Base-by-base conservation (phyloP, 2,113 vertebrate species). In the Alligator sinensis region DNA sequence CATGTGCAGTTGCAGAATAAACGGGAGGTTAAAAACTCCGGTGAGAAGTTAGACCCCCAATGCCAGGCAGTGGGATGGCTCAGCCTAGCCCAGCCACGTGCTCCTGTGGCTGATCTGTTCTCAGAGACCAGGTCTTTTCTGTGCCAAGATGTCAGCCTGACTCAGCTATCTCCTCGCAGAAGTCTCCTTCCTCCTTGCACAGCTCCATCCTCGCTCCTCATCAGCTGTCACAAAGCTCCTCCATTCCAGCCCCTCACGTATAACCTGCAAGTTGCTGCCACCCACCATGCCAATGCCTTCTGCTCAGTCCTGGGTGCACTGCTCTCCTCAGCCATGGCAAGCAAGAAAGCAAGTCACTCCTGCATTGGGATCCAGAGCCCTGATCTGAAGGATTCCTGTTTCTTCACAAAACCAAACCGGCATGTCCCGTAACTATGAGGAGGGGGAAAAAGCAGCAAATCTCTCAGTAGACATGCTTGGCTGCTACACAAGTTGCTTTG, bases 351-450 rank as follows among this genome's bases (percentile, higher is more conserved):
- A 47, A 47, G 47, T 47, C 47, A 47, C 47, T 47, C 47, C 47
- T 9, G 47, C 47, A 9, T 47, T 9, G 47, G 47, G 47, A 47
- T 47, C 47, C 47, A 47, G 47, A 8, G 8, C 47, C 47, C 9
- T 47, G 47, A 47, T 47, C 47, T 47, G 68, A 72, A 72, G 17
- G 4, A 34, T 0, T 13, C n/a, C 25, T 57, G 38, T 9, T 9
- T 59, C 59, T 21, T 27, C 22, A 27, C 22, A 63, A 60, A 5
- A 2, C 57, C 78, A 83, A 16, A 14, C n/a, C 0, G 38, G 9
- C 55, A 1, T 2, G 2, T 62, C 14, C 11, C 0, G 38, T 4
- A 3, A 0, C 0, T 1, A 15, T 74, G 58, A 1, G 0, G 38
- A 17, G 14, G 64, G 47, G 64, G 61, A 47, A 2, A 57, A 34